Percentiles rank a stretch among this genome's conserved stretches.
Conservation (phyloP, 2,113 vertebrate genomes). For the Scartelaos histophorus region DNA sequence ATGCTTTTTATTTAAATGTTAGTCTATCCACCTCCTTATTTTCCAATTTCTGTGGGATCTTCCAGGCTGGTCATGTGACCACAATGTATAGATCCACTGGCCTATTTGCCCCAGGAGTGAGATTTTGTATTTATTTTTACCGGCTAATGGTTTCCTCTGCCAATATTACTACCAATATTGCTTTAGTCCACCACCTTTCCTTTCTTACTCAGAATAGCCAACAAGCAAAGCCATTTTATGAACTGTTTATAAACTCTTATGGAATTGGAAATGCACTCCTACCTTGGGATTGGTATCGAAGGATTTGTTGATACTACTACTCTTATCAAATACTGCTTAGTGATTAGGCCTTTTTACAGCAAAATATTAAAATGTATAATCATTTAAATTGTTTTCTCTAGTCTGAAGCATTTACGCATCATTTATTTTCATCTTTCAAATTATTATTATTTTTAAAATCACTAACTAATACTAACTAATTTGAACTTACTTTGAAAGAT, state of each 20-base stretch:
- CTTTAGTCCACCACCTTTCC: slow-evolving; percentile 21
- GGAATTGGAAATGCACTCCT: neutral
- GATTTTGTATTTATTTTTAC: slow-evolving; percentile 62
- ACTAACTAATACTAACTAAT: too few species aligned
- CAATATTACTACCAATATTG: slow-evolving; percentile 24
- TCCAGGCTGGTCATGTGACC: slow-evolving; percentile 61
- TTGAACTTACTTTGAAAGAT: too few species aligned
- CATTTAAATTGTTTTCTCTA: neutral
- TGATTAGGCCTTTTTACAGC: too few species aligned
- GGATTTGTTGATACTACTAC: too few species aligned
- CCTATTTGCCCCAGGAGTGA: slow-evolving; percentile 55
- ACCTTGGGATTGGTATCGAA: too few species aligned
- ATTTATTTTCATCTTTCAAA: too few species aligned
- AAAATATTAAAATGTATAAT: too few species aligned
- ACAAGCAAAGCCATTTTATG: neutral
- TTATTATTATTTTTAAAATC: neutral
- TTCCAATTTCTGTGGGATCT: slow-evolving; percentile 28
- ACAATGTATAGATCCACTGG: slow-evolving; percentile 70
- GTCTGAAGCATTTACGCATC: neutral
- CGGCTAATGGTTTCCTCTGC: slow-evolving; percentile 52
- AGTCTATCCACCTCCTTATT: slow-evolving; percentile 32
- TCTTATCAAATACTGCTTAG: too few species aligned
- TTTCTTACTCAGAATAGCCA: slow-evolving; percentile 25
- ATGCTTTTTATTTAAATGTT: slow-evolving; percentile 44
- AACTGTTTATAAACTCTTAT: neutral